Conservation (phyloP, 2,797 vertebrate species). For the Spinus olivaceus region DNA sequence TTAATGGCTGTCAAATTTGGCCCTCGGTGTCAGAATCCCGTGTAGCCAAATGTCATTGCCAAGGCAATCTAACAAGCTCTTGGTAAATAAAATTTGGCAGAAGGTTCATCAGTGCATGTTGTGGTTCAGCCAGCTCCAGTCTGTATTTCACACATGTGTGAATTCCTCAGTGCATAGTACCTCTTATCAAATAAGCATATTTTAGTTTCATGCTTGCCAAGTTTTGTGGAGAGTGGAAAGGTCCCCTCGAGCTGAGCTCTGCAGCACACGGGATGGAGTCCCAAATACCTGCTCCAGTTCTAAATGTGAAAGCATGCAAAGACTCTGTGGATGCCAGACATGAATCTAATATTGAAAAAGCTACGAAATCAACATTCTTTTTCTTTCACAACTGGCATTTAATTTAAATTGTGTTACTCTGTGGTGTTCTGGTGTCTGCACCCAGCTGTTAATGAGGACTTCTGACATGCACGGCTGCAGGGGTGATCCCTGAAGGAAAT, state of each 20-base stretch:
- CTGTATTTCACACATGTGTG: background rate
- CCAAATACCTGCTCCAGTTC: background rate
- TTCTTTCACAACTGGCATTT: background rate
- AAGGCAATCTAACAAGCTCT: background rate
- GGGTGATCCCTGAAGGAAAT: background rate
- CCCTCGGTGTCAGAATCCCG: background rate
- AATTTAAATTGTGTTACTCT: background rate
- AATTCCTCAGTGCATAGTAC: background rate
- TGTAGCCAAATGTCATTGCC: background rate
- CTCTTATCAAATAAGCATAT: background rate
- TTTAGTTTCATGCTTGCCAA: background rate
- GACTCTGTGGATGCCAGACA: background rate
- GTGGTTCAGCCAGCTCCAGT: background rate
- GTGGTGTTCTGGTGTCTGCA: background rate
- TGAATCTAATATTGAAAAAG: background rate
- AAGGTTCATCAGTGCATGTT: background rate
- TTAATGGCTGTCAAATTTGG: constrained; percentile 41
- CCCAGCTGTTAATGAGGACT: constrained; percentile 23
- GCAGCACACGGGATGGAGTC: background rate
- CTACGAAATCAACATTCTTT: background rate
- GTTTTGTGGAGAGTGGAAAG: background rate
- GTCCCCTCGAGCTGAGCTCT: background rate
- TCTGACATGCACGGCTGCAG: background rate
- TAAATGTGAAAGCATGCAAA: background rate
- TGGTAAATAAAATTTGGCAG: background rate